A percentile compares a stretch with the other conserved stretches of the same genome.
phyloP scores from a whole-genome alignment of 2,113 vertebrate species.

The Tympanuchus pallidicinctus region DNA sequence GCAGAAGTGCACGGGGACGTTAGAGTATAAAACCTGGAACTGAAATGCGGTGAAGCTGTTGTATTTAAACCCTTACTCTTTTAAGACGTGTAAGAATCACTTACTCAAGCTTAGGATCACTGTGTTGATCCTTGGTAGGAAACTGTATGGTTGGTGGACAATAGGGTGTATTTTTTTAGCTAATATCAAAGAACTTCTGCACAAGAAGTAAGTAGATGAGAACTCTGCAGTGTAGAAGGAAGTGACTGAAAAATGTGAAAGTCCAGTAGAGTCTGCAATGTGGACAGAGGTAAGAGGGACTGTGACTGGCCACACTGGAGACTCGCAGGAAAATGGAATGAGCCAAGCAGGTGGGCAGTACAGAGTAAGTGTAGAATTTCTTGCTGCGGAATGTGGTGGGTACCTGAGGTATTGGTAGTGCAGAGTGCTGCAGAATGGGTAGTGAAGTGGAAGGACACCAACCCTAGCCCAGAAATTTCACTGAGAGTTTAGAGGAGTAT shows the following conservation, averaged over 20 bases:
- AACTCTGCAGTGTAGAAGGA: not conserved
- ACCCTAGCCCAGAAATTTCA: not conserved
- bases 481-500: not conserved
- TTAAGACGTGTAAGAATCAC: not conserved
- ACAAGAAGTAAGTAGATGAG: not conserved
- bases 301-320: not conserved
- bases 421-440: not conserved
- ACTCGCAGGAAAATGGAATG: not conserved
- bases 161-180: not conserved
- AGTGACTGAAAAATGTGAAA: not conserved
- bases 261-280: not conserved
- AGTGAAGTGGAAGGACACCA: not conserved
- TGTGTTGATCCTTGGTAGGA: not conserved
- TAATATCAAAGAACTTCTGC: not conserved
- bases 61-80: not conserved
- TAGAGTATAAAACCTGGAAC: not conserved
- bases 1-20: not conserved
- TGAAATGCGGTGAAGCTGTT: not conserved
- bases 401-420: not conserved
- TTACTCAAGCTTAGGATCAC: not conserved
- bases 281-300: not conserved
- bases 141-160: not conserved
- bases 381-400: not conserved
- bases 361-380: not conserved
- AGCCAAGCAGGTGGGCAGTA: not conserved